Conservation (phyloP, 2,113 vertebrate species). For the Cephalopterus ornatus region DNA sequence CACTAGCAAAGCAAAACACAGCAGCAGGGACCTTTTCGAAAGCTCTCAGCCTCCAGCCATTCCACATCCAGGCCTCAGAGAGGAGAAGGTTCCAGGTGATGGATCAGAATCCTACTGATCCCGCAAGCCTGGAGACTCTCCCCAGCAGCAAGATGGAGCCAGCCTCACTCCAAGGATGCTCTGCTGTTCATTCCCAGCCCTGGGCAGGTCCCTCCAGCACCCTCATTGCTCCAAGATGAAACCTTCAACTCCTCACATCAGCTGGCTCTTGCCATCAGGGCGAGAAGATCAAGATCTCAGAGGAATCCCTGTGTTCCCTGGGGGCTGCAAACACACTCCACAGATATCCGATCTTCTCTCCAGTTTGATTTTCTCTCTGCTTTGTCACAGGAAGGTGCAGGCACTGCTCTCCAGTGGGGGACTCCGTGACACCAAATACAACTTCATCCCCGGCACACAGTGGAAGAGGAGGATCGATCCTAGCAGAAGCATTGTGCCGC, state of each 20-base stretch:
- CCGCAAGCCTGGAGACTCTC: neutral
- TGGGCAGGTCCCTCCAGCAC: neutral
- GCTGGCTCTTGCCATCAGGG: neutral
- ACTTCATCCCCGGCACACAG: rapidly evolving
- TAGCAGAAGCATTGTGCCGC: neutral
- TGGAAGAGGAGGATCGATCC: neutral
- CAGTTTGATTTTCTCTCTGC: neutral
- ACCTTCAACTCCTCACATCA: neutral
- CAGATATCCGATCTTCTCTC: rapidly evolving
- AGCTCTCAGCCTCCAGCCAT: neutral
- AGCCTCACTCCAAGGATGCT: neutral
- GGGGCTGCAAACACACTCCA: neutral
- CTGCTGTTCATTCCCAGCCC: neutral
- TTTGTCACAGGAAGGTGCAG: neutral
- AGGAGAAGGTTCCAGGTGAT: neutral
- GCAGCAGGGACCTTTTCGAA: neutral
- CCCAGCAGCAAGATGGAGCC: rapidly evolving
- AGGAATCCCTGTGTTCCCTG: rapidly evolving
- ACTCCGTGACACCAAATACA: neutral
- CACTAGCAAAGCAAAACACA: neutral
- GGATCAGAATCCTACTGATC: neutral
- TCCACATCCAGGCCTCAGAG: neutral
- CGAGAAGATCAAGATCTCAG: neutral
- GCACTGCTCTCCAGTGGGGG: neutral
- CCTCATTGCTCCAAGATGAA: neutral